Evolutionary conservation across 2,113 vertebrate species (phyloP).

Genomic region (Lophius piscatorius): DNA sequence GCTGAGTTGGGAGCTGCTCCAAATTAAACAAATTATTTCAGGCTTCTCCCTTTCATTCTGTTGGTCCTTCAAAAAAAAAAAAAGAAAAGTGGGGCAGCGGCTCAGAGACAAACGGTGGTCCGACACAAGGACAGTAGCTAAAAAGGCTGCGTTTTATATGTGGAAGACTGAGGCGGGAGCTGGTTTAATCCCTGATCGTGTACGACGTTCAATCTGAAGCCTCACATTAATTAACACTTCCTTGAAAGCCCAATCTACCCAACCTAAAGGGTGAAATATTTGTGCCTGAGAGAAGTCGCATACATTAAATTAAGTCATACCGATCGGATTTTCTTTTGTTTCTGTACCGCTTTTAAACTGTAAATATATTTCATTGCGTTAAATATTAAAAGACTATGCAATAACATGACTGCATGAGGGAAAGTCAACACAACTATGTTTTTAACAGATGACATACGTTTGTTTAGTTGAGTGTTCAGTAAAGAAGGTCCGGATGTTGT

Average conservation of each 20-base stretch:
- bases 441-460: too few relatives aligned
- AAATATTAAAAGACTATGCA: too few relatives aligned
- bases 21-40: constrained; percentile 89
- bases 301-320: too few relatives aligned
- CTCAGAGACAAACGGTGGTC: constrained; percentile 67
- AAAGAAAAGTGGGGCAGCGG: constrained; percentile 52
- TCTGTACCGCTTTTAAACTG: too few relatives aligned
- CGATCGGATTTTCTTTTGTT: constrained; percentile 25
- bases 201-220: too few relatives aligned
- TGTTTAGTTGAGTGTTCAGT: too few relatives aligned
- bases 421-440: too few relatives aligned
- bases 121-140: constrained; percentile 81
- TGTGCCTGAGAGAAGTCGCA: constrained; percentile 79
- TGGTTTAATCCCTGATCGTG: too few relatives aligned
- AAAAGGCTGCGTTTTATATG: constrained; percentile 73
- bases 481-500: too few relatives aligned
- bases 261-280: constrained; percentile 84
- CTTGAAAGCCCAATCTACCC: constrained; percentile 82
- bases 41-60: constrained; percentile 62
- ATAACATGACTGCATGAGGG: too few relatives aligned
- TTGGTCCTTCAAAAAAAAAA: constrained; percentile 54
- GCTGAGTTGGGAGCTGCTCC: constrained; percentile 82
- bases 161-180: constrained; percentile 29
- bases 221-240: constrained; percentile 96
- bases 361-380: too few relatives aligned